Percentiles rank a stretch among this genome's conserved stretches.
These are phyloP conservation scores for Micronycteris hirsuta DNA, from an alignment of 2,113 vertebrate genomes.

Conservation along the genomic window DNA sequence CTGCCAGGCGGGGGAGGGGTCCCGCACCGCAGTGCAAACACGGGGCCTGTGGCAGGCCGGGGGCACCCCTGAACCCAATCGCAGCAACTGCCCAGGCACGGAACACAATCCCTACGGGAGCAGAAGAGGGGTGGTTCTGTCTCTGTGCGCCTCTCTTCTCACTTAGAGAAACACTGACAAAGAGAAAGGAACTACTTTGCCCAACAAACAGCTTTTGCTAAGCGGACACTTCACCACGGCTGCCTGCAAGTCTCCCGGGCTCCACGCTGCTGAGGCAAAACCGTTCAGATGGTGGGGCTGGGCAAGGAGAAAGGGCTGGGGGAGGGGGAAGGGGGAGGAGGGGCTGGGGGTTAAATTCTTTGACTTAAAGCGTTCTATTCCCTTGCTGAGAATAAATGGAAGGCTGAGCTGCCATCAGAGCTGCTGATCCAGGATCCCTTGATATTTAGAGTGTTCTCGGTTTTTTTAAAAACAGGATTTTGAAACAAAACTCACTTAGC, in stretches of 20 bases:
- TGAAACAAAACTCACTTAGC: slow-evolving; percentile 21
- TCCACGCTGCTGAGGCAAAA: background rate
- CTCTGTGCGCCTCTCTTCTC: background rate
- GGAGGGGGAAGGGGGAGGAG: fast-evolving
- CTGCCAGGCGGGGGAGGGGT: background rate
- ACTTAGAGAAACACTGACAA: background rate
- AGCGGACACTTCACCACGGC: background rate
- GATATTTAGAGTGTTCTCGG: background rate
- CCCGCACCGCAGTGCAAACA: background rate
- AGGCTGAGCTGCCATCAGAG: background rate
- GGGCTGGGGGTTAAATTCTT: background rate
- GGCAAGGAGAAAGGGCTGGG: fast-evolving
- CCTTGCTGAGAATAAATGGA: background rate
- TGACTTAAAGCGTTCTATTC: background rate
- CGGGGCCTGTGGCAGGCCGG: background rate
- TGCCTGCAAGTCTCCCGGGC: background rate
- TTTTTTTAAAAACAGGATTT: background rate
- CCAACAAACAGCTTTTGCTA: background rate
- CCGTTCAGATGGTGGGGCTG: background rate
- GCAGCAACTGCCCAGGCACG: background rate
- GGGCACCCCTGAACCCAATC: background rate
- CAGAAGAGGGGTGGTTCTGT: background rate
- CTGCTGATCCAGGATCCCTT: background rate
- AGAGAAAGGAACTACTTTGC: background rate
- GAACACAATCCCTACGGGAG: background rate